These are phyloP conservation scores for Caenorhabditis sp. DNA, from an alignment of 2,888 invertebrate species.

Conservation along the genomic window DNA sequence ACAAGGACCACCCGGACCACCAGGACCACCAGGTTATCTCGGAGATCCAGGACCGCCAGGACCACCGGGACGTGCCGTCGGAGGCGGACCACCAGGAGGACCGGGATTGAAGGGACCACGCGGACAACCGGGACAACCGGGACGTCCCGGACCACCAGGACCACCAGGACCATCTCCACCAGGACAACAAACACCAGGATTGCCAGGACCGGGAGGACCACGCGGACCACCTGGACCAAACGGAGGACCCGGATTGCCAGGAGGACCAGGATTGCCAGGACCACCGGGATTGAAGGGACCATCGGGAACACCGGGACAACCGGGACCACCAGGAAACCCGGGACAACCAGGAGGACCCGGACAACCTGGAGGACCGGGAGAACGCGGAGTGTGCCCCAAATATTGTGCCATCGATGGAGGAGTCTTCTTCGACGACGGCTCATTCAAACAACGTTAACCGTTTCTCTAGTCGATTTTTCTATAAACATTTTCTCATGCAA, in stretches of 20 bases:
- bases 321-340: slow-evolving; percentile 38
- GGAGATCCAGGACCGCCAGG: slow-evolving; percentile 48
- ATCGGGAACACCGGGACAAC: slow-evolving; percentile 47
- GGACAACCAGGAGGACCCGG: slow-evolving; percentile 43
- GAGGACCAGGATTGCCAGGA: slow-evolving; percentile 44
- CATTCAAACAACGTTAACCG: slow-evolving; percentile 4
- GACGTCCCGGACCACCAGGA: slow-evolving; percentile 44
- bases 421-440: slow-evolving; percentile 65
- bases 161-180: slow-evolving; percentile 40
- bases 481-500: too few species aligned
- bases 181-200: slow-evolving; percentile 29
- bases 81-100: slow-evolving; percentile 46
- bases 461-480: neutral
- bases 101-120: slow-evolving; percentile 55
- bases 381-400: slow-evolving; percentile 63
- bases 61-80: slow-evolving; percentile 49
- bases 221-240: slow-evolving; percentile 43
- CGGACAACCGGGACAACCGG: slow-evolving; percentile 55
- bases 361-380: slow-evolving; percentile 44
- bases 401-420: slow-evolving; percentile 64
- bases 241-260: slow-evolving; percentile 51
- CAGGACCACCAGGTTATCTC: slow-evolving; percentile 49
- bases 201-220: slow-evolving; percentile 48
- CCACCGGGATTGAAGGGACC: slow-evolving; percentile 51
- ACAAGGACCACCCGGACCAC: slow-evolving; percentile 50